Percentiles rank a stretch among this genome's conserved stretches.
These are phyloP conservation scores for Mustelus asterias DNA, from an alignment of 2,113 vertebrate species.

Conservation along the genomic window DNA sequence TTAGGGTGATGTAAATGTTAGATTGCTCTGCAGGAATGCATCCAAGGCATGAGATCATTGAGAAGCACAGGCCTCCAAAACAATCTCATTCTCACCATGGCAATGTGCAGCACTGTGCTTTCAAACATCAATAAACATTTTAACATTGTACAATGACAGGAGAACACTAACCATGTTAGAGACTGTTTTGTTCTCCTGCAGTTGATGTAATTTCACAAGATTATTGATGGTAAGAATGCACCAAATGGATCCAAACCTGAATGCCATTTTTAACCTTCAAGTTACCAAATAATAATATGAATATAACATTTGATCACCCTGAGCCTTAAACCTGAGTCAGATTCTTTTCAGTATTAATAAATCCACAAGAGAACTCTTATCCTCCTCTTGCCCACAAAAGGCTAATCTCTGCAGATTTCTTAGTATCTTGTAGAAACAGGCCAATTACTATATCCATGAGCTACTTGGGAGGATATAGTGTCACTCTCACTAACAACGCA, in stretches of 20 bases:
- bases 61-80: neutral
- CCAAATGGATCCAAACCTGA: neutral
- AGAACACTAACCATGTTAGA: neutral
- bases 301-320: neutral
- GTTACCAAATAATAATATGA: neutral
- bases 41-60: slow-evolving; percentile 17
- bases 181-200: neutral
- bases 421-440: no score
- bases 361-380: neutral
- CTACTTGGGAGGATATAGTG: neutral
- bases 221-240: neutral
- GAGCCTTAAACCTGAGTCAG: neutral
- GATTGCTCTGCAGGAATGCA: neutral
- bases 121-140: neutral
- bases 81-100: neutral
- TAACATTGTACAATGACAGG: neutral
- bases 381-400: neutral
- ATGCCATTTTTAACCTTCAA: neutral
- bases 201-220: neutral
- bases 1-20: slow-evolving; percentile 13
- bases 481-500: neutral
- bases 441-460: neutral
- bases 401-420: neutral
- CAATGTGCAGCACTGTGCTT: neutral
- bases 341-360: neutral